These are phyloP conservation scores for Neopelma chrysocephalum DNA, from an alignment of 2,797 vertebrate genomes.

Conservation along the genomic window DNA sequence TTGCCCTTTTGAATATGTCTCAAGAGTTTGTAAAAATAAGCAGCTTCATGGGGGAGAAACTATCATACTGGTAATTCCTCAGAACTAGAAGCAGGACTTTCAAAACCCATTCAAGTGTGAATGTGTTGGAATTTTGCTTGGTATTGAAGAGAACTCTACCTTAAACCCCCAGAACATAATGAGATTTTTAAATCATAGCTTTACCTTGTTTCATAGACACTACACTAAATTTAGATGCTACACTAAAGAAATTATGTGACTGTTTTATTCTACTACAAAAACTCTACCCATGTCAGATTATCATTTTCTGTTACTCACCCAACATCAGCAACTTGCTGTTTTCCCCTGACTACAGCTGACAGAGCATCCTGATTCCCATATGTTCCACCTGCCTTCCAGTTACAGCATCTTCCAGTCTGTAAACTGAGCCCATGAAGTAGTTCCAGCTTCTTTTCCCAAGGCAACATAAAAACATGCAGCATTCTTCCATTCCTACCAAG, in stretches of 20 bases:
- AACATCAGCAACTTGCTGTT: neutral
- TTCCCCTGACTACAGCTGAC: neutral
- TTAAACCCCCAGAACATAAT: neutral
- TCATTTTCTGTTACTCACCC: neutral
- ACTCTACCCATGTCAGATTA: neutral
- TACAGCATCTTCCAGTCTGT: neutral
- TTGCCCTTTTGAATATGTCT: neutral
- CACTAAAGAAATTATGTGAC: neutral
- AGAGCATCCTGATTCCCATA: neutral
- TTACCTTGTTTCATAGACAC: neutral
- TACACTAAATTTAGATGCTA: neutral
- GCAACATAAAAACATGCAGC: neutral
- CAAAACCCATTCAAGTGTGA: neutral
- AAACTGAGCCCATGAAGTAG: neutral
- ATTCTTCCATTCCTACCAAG: neutral
- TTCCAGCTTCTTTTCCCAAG: neutral
- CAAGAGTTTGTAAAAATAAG: neutral
- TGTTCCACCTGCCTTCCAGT: neutral
- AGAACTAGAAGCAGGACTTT: neutral
- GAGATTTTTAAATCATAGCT: neutral
- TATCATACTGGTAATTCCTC: neutral
- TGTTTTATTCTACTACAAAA: neutral
- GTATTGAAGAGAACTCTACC: neutral
- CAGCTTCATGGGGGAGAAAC: neutral
- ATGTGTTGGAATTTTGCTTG: neutral